Base-by-base conservation (phyloP, 2,888 invertebrate species). In the Sympetrum striolatum region DNA sequence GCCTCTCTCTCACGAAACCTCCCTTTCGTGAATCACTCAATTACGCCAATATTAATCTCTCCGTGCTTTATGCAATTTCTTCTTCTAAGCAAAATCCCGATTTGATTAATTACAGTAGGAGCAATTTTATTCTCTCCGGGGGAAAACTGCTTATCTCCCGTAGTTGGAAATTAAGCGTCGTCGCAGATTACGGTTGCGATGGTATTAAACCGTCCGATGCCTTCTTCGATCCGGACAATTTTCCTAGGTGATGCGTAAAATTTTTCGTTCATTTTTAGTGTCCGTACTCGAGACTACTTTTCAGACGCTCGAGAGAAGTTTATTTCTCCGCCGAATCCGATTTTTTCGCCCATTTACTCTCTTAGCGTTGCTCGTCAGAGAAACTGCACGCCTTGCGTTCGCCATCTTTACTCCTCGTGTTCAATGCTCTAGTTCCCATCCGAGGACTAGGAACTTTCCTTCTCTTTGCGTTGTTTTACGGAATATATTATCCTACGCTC, bases 31-130 rank as follows among this genome's bases (percentile, higher is more conserved):
- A 44, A 44, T 44, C 37, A 60, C 58, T 86, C 86, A 86, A 86
- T 86, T 60, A 35, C 22, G 60, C 22, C 10, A 18, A 31, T 37
- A 60, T 64, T 37, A 86, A 86, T 86, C 86, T 37, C 22, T 37
- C 8, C 60, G 60, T 58, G 37, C 60, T 86, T 86, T 37, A 86
- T 82, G 58, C 60, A 86, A 60, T 86, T 86, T 86, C 86, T 35
- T n/a, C 22, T 22, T 39, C 58, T 86, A 58, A 35, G 37, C 25
- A 35, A 64, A 86, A 86, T 64, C 31, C 58, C 53, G 37, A 86
- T 86, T 86, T 37, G 86, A 86, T 86, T 86, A 64, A 86, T 86
- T 86, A 64, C 86, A 35, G 37, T n/a, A n/a, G 60, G 86, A 60
- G 22, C 86, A 60, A 60, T 86, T 86, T 60, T 58, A 86, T 82